These are phyloP conservation scores for Halocynthia aurantium DNA, from an alignment of 23 tunicate species.

Conservation along the genomic window DNA sequence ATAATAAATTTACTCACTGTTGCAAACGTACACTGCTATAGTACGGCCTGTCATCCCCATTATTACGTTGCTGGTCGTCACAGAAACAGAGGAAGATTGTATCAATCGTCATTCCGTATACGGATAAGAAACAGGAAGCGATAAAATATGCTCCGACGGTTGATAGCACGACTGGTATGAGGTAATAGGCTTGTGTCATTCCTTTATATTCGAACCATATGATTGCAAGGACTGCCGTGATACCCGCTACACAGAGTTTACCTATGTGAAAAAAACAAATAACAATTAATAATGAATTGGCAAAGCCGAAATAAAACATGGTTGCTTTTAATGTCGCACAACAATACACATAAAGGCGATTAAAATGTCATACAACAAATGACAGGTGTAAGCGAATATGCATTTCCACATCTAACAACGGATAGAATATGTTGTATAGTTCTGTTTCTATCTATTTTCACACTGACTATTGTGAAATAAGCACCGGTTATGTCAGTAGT, in stretches of 20 bases:
- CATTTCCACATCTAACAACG: too few relatives aligned
- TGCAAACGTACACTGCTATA: slow-evolving; percentile 45
- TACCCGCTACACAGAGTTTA: slow-evolving; percentile 32
- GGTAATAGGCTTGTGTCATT: slow-evolving; percentile 23
- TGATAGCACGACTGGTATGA: slow-evolving; percentile 33
- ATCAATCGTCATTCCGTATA: slow-evolving; percentile 66
- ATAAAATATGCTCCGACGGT: slow-evolving; percentile 46
- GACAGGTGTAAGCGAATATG: too few relatives aligned
- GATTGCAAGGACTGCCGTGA: slow-evolving; percentile 20
- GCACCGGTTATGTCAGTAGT: too few relatives aligned
- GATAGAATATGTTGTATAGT: too few relatives aligned
- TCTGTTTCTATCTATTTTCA: too few relatives aligned
- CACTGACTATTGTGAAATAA: too few relatives aligned
- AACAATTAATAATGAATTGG: background rate
- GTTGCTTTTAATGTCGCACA: too few relatives aligned
- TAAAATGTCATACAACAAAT: too few relatives aligned
- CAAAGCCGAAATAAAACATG: background rate
- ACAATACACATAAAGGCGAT: too few relatives aligned
- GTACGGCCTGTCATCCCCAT: slow-evolving; percentile 84
- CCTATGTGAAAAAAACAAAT: slow-evolving; percentile 1
- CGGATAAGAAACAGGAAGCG: slow-evolving; percentile 55
- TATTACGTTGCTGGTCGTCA: slow-evolving; percentile 79
- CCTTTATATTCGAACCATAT: slow-evolving; percentile 35
- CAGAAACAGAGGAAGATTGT: slow-evolving; percentile 87
- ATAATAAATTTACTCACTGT: background rate